A percentile compares a stretch with the other conserved stretches of the same genome.
Evolutionary conservation across 2,797 vertebrate genomes (phyloP).

Genomic region (Antennarius maculatus): DNA sequence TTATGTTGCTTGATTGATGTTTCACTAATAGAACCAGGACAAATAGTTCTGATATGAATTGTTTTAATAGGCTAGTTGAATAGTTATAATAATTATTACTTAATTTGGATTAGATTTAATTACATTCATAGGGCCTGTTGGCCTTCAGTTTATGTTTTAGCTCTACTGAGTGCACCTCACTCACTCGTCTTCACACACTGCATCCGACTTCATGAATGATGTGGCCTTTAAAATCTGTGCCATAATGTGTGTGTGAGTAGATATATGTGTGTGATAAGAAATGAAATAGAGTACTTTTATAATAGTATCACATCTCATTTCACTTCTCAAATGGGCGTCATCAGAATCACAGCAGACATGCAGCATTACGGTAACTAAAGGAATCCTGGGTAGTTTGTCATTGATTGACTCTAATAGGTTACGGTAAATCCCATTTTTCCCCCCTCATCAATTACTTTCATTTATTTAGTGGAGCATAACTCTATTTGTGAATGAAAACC

Average conservation of each 20-base stretch:
- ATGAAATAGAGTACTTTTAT: constrained; percentile 20
- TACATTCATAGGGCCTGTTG: too few relatives aligned
- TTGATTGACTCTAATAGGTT: constrained; percentile 92
- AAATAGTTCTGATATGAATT: too few relatives aligned
- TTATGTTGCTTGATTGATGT: too few relatives aligned
- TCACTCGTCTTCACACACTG: too few relatives aligned
- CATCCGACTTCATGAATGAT: background rate
- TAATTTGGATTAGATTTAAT: too few relatives aligned
- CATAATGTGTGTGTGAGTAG: background rate
- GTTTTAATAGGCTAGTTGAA: too few relatives aligned
- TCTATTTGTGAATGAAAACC: constrained; percentile 99
- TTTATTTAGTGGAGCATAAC: constrained; percentile 98
- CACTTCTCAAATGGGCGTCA: constrained; percentile 89
- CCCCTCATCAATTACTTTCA: constrained; percentile 93
- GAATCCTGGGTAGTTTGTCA: constrained; percentile 92
- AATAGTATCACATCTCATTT: constrained; percentile 72
- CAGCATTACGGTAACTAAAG: constrained; percentile 82
- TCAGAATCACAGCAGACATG: constrained; percentile 87
- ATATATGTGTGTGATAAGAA: constrained; percentile 16
- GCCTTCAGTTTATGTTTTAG: background rate
- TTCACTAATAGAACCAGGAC: too few relatives aligned
- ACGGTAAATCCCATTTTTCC: constrained; percentile 82
- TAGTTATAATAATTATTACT: too few relatives aligned
- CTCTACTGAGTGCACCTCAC: too few relatives aligned
- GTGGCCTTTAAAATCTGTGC: constrained; percentile 5